A percentile compares a stretch with the other conserved stretches of the same genome.
Conservation (phyloP, 2,113 vertebrate species). For the Osmerus mordax region DNA sequence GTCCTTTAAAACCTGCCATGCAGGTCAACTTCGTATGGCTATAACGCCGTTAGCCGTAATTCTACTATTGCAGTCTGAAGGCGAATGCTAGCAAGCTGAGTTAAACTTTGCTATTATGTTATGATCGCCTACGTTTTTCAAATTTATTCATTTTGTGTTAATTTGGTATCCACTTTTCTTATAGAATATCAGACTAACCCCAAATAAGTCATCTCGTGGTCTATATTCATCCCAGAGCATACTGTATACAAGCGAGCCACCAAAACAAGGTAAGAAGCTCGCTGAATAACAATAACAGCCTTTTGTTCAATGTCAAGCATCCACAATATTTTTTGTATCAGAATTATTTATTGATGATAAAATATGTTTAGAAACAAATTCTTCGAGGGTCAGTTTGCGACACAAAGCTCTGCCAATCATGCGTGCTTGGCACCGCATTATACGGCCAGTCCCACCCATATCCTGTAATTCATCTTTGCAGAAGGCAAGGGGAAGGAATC, state of each 20-base stretch:
- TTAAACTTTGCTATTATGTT: too few relatives aligned
- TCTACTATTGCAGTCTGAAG: too few relatives aligned
- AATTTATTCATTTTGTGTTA: too few relatives aligned
- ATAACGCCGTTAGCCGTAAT: too few relatives aligned
- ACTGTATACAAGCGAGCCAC: conserved; percentile 58
- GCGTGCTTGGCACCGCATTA: neutral
- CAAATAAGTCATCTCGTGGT: conserved; percentile 18
- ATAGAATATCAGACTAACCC: conserved; percentile 37
- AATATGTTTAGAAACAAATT: neutral
- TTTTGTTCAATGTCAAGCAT: too few relatives aligned
- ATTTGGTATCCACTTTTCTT: conserved; percentile 10
- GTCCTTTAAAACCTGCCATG: too few relatives aligned
- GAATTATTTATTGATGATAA: neutral
- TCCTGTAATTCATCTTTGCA: conserved; percentile 16
- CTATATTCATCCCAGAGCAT: conserved; percentile 29
- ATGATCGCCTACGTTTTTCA: too few relatives aligned
- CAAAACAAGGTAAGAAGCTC: conserved; percentile 64
- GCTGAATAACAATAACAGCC: neutral
- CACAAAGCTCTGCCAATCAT: neutral
- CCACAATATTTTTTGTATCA: neutral
- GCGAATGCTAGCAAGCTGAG: too few relatives aligned
- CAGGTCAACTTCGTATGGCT: neutral
- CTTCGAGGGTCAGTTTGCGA: too few relatives aligned
- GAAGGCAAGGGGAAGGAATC: conserved; percentile 47
- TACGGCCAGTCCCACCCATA: neutral